Base-by-base conservation (phyloP, 2,113 vertebrate species). In the Piaya cayana region DNA sequence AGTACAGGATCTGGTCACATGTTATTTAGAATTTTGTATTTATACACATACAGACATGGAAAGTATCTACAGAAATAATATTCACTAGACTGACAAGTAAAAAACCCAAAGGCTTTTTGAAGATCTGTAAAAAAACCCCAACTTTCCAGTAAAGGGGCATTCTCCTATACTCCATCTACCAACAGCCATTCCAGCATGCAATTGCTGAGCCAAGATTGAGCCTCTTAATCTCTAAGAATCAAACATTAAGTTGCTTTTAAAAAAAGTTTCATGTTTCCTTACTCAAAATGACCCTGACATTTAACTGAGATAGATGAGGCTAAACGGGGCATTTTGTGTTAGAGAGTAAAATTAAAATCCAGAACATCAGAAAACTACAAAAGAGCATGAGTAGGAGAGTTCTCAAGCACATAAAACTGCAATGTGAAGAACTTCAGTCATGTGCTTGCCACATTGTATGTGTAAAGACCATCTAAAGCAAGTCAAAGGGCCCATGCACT, bases 401-500 rank as follows among this genome's bases (percentile, higher is more conserved):
- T 60, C 85, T 11, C 59, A 32, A 74, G 59, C 12, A 58, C 2
- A 9, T 27, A 43, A 52, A 52, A 50, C 8, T 11, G 12, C 30
- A 79, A 69, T 3, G 1, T 25, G 4, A 77, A 53, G 17, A 65
- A 30, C 11, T n/a, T 85, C 5, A 22, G 5, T 39, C n/a, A 53
- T 1, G 1, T n/a, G 52, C 9, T 82, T 64, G 21, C 77, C 42
- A 65, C 0, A 1, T 6, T 37, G 4, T 2, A 29, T n/a, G 23
- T 59, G 70, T 90, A 47, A 84, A 71, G 15, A 84, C 2, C 3
- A 70, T 17, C 47, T 82, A 68, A 50, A 81, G 23, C 15, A 30
- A 68, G 9, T 15, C 43, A 79, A 27, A 23, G 55, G 6, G 72
- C 8, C 2, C 0, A 6, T n/a, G 45, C 32, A 49, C 21, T 63